A percentile compares a stretch with the other conserved stretches of the same genome.
Evolutionary conservation across 2,113 vertebrate species (phyloP).

Genomic region (Nesospiza acunhae): DNA sequence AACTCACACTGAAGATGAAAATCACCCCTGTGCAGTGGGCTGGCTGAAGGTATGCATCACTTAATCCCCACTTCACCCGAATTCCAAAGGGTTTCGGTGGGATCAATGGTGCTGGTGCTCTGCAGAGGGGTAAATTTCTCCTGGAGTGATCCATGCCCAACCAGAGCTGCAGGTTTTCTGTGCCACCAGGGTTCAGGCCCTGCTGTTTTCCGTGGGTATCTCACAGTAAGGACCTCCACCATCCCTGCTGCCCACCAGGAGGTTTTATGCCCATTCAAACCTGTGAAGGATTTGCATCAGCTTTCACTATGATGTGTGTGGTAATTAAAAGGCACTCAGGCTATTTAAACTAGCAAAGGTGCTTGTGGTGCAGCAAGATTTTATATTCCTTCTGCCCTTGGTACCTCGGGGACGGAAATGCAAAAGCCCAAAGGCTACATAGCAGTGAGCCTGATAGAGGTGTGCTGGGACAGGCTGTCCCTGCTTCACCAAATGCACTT

Average conservation of each 20-base stretch:
- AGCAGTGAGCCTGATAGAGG: neutral
- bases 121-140: constrained; percentile 68
- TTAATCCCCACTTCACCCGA: constrained; percentile 56
- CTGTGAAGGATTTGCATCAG: neutral
- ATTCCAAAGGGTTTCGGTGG: constrained; percentile 50
- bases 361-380: neutral
- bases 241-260: neutral
- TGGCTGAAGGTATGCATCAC: constrained; percentile 68
- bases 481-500: neutral
- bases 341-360: neutral
- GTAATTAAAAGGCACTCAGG: neutral
- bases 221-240: neutral
- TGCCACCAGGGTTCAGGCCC: neutral
- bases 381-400: neutral
- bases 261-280: neutral
- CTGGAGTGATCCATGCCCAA: neutral
- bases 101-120: constrained; percentile 60
- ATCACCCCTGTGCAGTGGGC: constrained; percentile 70
- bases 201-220: neutral
- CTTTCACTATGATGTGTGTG: neutral
- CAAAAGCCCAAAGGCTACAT: neutral
- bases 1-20: constrained; percentile 71
- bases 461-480: neutral
- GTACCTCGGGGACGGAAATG: neutral
- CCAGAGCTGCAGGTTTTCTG: neutral